Evolutionary conservation across 2,113 vertebrate species (phyloP).

Genomic region (Sylvia atricapilla): DNA sequence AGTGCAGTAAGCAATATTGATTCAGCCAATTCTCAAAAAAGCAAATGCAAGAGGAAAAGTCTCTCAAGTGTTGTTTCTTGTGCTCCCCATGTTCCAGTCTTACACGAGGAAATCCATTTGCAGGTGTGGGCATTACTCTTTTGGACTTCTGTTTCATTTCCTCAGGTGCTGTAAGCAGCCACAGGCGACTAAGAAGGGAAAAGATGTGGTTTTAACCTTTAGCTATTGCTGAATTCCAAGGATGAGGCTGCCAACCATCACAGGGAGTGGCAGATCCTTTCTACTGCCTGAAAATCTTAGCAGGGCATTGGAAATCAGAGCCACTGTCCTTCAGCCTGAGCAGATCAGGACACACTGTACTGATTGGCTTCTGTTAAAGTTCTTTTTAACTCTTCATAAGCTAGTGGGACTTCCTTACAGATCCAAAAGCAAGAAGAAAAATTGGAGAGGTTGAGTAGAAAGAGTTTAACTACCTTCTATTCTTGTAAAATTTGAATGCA

Average conservation of each 20-base stretch:
- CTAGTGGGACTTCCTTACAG: background rate
- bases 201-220: background rate
- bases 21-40: background rate
- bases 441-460: background rate
- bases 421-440: background rate
- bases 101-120: background rate
- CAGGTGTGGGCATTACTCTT: background rate
- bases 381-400: background rate
- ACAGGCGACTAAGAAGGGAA: background rate
- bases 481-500: background rate
- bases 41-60: background rate
- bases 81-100: background rate
- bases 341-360: rapidly evolving
- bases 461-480: background rate
- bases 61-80: background rate
- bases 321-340: background rate
- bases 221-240: background rate
- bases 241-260: background rate
- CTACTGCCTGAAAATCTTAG: background rate
- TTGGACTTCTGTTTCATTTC: background rate
- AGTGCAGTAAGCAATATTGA: background rate
- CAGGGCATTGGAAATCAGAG: background rate
- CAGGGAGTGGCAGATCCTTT: background rate
- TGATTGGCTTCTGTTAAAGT: background rate
- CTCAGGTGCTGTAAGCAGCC: background rate